A percentile compares a stretch with the other conserved stretches of the same genome.
phyloP scores from a whole-genome alignment of 2,888 invertebrate species.

The Gibbula magus region DNA sequence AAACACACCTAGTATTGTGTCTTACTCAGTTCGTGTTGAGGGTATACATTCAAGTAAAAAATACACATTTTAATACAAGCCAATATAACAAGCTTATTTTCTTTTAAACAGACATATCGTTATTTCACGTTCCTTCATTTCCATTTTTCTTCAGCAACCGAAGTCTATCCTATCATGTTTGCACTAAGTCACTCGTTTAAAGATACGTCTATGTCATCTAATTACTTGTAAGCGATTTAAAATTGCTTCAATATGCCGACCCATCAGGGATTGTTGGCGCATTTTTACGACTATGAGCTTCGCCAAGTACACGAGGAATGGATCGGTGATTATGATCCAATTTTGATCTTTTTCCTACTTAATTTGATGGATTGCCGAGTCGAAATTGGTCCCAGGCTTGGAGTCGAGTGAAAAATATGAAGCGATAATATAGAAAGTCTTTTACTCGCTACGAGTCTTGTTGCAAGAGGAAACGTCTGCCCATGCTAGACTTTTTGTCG shows the following conservation, averaged over 20 bases:
- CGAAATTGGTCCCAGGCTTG: neutral
- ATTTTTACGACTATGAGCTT: neutral
- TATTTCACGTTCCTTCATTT: neutral
- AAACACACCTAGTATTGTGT: no score
- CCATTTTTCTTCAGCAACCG: neutral
- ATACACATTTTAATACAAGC: no score
- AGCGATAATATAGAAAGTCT: neutral
- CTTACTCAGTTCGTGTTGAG: no score
- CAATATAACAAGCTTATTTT: no score
- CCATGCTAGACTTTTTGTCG: neutral
- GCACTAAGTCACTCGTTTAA: neutral
- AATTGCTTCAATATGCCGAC: neutral
- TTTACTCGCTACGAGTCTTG: neutral
- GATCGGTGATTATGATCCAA: constrained; percentile 1
- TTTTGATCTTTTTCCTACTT: constrained; percentile 8
- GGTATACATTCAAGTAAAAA: no score
- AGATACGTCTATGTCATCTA: neutral
- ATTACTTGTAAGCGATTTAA: neutral
- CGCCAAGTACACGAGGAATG: neutral
- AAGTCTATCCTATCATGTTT: neutral
- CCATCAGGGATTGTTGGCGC: constrained; percentile 2
- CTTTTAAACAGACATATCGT: no score
- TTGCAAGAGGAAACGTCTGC: neutral
- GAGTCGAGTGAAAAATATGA: neutral
- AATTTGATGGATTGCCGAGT: constrained; percentile 1